These are phyloP conservation scores for Microdon myrmicae DNA, from an alignment of 2,888 invertebrate genomes.

Conservation along the genomic window DNA sequence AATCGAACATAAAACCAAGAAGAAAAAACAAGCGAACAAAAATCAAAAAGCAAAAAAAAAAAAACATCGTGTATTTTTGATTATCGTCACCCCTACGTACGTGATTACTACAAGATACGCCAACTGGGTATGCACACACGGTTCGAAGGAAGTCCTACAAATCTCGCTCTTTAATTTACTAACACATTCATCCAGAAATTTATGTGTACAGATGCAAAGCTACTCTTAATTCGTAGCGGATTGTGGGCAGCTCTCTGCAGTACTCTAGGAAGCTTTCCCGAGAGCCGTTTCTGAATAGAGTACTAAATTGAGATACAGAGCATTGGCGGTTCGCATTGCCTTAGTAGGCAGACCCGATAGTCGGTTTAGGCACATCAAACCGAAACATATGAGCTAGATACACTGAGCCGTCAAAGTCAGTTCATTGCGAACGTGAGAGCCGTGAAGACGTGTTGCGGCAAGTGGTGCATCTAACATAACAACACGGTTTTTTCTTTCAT, in stretches of 20 bases:
- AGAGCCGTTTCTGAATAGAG: too few relatives aligned
- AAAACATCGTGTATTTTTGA: slow-evolving; percentile 23
- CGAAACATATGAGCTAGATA: slow-evolving; percentile 56
- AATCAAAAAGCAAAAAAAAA: slow-evolving; percentile 4
- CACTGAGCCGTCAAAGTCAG: slow-evolving; percentile 58
- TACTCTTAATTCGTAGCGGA: too few relatives aligned
- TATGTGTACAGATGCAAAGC: too few relatives aligned
- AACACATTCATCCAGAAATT: too few relatives aligned
- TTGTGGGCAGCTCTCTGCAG: too few relatives aligned
- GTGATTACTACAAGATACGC: slow-evolving; percentile 24
- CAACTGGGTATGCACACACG: not conserved
- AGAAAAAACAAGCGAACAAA: not conserved
- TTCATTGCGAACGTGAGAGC: slow-evolving; percentile 66
- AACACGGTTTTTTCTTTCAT: slow-evolving; percentile 41
- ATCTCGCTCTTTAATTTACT: too few relatives aligned
- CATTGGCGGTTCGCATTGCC: slow-evolving; percentile 12
- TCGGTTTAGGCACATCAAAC: slow-evolving; percentile 59
- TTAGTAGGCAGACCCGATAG: slow-evolving; percentile 49
- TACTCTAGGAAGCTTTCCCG: too few relatives aligned
- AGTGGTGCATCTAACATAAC: slow-evolving; percentile 22
- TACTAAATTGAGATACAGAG: not conserved
- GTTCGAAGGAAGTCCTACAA: slow-evolving; percentile 9
- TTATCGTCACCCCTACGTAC: slow-evolving; percentile 23
- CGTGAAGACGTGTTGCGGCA: slow-evolving; percentile 62
- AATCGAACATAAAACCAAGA: slow-evolving; percentile 22